phyloP scores from a whole-genome alignment of 1,140 invertebrate species.

The Eufriesea mexicana region DNA sequence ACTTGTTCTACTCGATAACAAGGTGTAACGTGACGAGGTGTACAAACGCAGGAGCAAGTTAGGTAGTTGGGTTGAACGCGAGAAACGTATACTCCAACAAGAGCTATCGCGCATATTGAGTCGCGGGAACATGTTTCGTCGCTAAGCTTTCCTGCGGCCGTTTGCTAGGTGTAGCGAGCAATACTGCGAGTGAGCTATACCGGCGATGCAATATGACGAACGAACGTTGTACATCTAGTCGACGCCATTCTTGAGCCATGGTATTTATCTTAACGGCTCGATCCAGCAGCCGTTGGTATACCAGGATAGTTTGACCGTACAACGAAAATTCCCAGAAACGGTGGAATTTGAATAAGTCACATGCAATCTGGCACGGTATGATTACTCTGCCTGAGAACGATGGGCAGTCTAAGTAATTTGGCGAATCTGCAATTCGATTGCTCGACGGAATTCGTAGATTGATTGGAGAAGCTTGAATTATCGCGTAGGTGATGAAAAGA shows the following conservation, averaged over 20 bases:
- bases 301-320: slow-evolving; percentile 11
- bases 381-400: not conserved
- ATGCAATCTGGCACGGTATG: not conserved
- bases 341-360: slow-evolving; percentile 30
- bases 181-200: slow-evolving; percentile 1
- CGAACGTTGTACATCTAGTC: slow-evolving; percentile 13
- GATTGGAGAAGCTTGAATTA: not conserved
- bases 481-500: not conserved
- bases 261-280: slow-evolving; percentile 63
- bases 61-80: not conserved
- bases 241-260: slow-evolving; percentile 46
- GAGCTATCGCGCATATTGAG: slow-evolving; percentile 5
- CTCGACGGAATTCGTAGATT: not conserved
- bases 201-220: slow-evolving; percentile 54
- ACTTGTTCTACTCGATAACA: not conserved
- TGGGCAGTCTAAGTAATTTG: slow-evolving; percentile 1
- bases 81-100: not conserved
- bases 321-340: not conserved
- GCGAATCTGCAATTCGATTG: not conserved
- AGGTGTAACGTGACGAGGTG: not conserved
- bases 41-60: not conserved
- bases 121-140: slow-evolving; percentile 20
- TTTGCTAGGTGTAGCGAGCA: not conserved
- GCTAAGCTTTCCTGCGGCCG: slow-evolving; percentile 6
- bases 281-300: slow-evolving; percentile 43